Base-by-base conservation (phyloP, 1,140 invertebrate genomes). In the Rhyacophila brunnea region DNA sequence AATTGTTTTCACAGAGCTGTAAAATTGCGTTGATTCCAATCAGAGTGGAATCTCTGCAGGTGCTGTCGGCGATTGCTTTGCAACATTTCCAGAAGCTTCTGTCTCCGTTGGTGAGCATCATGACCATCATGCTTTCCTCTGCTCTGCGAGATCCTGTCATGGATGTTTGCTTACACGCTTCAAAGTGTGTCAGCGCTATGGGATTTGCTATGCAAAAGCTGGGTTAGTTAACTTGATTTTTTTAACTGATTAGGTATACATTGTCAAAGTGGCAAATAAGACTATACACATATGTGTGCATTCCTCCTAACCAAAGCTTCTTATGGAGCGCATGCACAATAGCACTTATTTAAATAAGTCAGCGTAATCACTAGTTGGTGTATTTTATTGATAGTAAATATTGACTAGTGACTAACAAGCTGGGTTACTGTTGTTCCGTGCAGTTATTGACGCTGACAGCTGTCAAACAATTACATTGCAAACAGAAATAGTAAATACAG, bases 1-100 rank as follows among this genome's bases (percentile, higher is more conserved):
- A n/a, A 28, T 28, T 40, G 0, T 45, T 34, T 44, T 54, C 44
- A 17, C 18, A 54, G 51, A 20, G n/a, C 1, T 32, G 40, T n/a
- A 1, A 11, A 34, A 40, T 45, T 13, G 15, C 81, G 40, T 68
- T 74, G 0, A 79, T 85, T 35, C 86, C 89, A 28, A 81, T 90
- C 9, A 80, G 87, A 64, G 69, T 92, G 11, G 89, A 92, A 72
- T 88, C 89, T 9, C 71, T 93, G 0, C 90, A 91, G 78, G 81
- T 93, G 1, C 68, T 93, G 0, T 84, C 85, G 11, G 84, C 84
- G 6, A 80, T 92, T 52, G 80, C 85, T 6, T 85, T 81, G 58
- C 83, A 86, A 58, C 85, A 89, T 66, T 81, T 86, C 55, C 67
- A 73, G 1, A 73, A 75, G 38, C 72, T 87, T 38, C 74, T 85